Base-by-base conservation (phyloP, 2,888 invertebrate species). In the Marasmarcha lunaedactyla region DNA sequence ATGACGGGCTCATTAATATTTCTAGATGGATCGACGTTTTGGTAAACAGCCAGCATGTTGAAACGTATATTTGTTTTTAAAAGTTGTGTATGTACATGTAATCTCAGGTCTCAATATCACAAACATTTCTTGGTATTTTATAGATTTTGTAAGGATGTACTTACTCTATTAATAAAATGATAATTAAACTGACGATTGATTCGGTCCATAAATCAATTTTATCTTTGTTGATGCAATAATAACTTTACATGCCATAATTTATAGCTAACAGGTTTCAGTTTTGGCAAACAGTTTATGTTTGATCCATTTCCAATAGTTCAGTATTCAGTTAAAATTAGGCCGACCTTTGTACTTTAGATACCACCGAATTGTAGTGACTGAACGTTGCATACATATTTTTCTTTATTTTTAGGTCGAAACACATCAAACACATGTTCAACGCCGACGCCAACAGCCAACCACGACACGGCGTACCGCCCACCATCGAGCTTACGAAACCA, bases 391-490 rank as follows among this genome's bases (percentile, higher is more conserved):
- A 20, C 3, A 5, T 20, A 7, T 7, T 20, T 20, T 20, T 20
- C 20, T 20, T 20, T 20, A 7, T 20, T 65, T 71, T 7, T 71
- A 84, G 84, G 84, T 44, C 74, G 79, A 50, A 84, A 84, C 63
- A 83, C 83, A 47, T 84, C 81, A 37, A 83, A 76, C 60, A 59
- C 59, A 0, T 72, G 77, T 48, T 65, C 73, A 10, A 78, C 84
- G 0, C 79, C 81, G 1, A 68, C 74, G 0, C 84, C 83, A 30
- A 72, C 72, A 15, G 77, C 77, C 36, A 81, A 67, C 49, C 79
- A 79, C 65, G 76, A 84, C 69, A 81, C 84, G 0, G 61, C 72
- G n/a, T 81, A 84, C 60, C 79, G 84, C 43, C 84, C 84, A 35
- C 84, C 84, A 25, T 81, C 81, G 30, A 79, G 74, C 45, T 59